Evolutionary conservation across 1,140 invertebrate species (phyloP), one percentile per base, ranked within the genome.

Genomic region (Stegodyphus mimosarum): DNA sequence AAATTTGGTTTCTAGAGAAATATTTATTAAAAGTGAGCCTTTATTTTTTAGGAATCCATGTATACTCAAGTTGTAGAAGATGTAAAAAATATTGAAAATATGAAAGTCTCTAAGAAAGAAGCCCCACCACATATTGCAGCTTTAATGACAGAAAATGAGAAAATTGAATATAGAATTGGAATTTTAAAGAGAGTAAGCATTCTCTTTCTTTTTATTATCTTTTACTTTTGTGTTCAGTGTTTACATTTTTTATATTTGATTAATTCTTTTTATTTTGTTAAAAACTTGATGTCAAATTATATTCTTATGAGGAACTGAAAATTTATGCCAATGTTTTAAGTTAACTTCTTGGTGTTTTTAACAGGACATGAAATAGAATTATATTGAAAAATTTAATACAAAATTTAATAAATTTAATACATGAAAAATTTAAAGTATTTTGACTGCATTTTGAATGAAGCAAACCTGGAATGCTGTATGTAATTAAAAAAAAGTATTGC

Each of bases 141-240:
- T 79, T 88, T 92, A 5, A 74, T 88, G 70, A 87, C 88, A 33
- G 95, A 97, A 90, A 97, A 97, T 90, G 92, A 92, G 2, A 97
- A 97, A 91, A 90, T 98, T 0, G 95, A 95, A 89, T 95, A 96
- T 90, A 93, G 95, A 66, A 91, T 97, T 48, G 91, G 92, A 6
- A 94, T 97, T 90, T 98, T n/a, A 94, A 95, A 90, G 93, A 93
- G 91, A 89, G 80, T 85, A 80, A 55, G 66, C 52, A 13, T 53
- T 73, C 33, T 33, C 33, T 33, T 3, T 33, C 33, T 33, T 64
- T 80, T n/a, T 48, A 52, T 7, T 86, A 6, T 66, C 13, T 18
- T 15, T 70, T 66, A 84, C 49, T n/a, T 33, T 49, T 15, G 69
- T 85, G 18, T 50, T 74, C 17, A 18, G 77, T 17, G 48, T 49